Base-by-base conservation (phyloP, 2,797 vertebrate genomes). In the Macropus fuliginosus region DNA sequence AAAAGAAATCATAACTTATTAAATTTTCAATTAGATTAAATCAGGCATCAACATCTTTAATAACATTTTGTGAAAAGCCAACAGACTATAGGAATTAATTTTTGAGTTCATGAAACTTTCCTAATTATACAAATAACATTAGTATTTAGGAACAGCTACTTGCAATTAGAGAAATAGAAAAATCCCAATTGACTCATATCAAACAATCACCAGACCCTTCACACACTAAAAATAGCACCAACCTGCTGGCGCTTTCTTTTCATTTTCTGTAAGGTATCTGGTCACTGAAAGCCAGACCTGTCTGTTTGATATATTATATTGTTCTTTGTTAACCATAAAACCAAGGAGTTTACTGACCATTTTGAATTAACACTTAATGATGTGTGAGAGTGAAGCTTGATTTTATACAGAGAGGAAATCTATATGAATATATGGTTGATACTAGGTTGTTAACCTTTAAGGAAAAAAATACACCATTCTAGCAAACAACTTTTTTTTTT, bases 321-420 rank as follows among this genome's bases (percentile, higher is more conserved):
- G 90, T 91, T 91, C 90, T 91, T 91, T 55, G 54, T 91, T 91
- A 91, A 52, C 52, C 52, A 91, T 91, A 91, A 91, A 91, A 54
- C 90, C 50, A 31, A 55, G 9, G 50, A 4, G 3, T 91, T 91
- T 91, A 54, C 90, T 91, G 90, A 91, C 52, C 90, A 34, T 34
- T 91, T 55, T 91, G 90, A 91, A 91, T 91, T 54, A 91, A 55
- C 90, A 91, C 52, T 91, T 91, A 91, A 91, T 91, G 90, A 91
- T 91, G 90, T 91, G 29, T 91, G 90, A 91, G 52, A 91, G 52
- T 91, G 90, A 91, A 91, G 90, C 50, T 91, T 91, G 90, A 54
- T 91, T 91, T 91, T 52, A 52, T 66, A 66, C 28, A 18, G 24
- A 29, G 46, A 95, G 13, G 14, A 54, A 87, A 93, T 54, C 21